Percentiles rank a stretch among this genome's conserved stretches.
These are phyloP conservation scores for Macaca fascicularis DNA, from an alignment of 2,113 vertebrate genomes.

Conservation along the genomic window T2T-MFA8v1.1 NC_088381.1:46323501-46324000, in stretches of 20 bases:
- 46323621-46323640: not conserved
- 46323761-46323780: not conserved
- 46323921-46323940: rapidly evolving
- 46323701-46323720: not conserved
- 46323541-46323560: not conserved
- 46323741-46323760: not conserved
- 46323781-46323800: not conserved
- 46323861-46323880: not conserved
- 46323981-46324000: rapidly evolving
- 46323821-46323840: not conserved
- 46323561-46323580: not conserved
- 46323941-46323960: rapidly evolving
- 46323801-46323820: not conserved
- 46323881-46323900: not conserved
- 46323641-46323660: not conserved
- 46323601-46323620: not conserved
- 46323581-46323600: not conserved
- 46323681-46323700: not conserved
- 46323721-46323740: not conserved
- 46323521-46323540: not conserved
- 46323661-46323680: not conserved
- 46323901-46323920: not conserved
- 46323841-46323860: not conserved
- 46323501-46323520: not conserved
- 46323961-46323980: rapidly evolving